These are phyloP conservation scores for Copidosoma aretas DNA, from an alignment of 2,888 invertebrate genomes.

Conservation along the genomic window DNA sequence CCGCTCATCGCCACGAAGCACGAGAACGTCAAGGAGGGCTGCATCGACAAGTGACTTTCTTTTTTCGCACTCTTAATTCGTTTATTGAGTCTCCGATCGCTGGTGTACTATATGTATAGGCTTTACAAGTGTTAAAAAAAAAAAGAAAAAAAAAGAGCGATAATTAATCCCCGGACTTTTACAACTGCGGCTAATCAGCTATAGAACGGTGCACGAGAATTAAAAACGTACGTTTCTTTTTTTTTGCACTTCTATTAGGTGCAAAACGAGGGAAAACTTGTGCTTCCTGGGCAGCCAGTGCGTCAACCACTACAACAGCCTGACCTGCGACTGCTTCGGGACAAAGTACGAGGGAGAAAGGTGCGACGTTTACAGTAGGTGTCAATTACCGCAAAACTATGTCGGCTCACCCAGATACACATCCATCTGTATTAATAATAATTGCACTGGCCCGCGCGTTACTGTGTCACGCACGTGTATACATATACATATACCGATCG, in stretches of 20 bases:
- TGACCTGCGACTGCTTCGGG: slow-evolving; percentile 92
- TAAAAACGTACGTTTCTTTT: background rate
- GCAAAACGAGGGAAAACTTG: slow-evolving; percentile 79
- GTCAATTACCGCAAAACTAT: slow-evolving; percentile 24
- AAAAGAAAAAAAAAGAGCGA: too few relatives aligned
- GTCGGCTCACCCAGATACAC: too few relatives aligned
- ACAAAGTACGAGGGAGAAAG: slow-evolving; percentile 90
- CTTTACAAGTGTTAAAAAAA: too few relatives aligned
- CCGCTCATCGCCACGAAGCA: slow-evolving; percentile 87
- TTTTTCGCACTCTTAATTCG: background rate
- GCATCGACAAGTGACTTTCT: slow-evolving; percentile 73
- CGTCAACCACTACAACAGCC: slow-evolving; percentile 88
- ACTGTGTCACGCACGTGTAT: too few relatives aligned
- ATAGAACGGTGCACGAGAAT: too few relatives aligned
- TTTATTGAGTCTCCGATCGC: too few relatives aligned
- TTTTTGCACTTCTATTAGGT: slow-evolving; percentile 59
- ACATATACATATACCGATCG: too few relatives aligned
- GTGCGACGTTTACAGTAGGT: slow-evolving; percentile 90
- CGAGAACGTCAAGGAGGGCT: slow-evolving; percentile 89
- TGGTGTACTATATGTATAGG: too few relatives aligned
- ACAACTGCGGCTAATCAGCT: too few relatives aligned
- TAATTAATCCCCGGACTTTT: too few relatives aligned
- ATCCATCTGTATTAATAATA: too few relatives aligned
- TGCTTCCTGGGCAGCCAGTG: slow-evolving; percentile 89
- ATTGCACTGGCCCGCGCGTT: too few relatives aligned